Conservation (phyloP, 23 tunicate species). For the Trididemnum miniatum region DNA sequence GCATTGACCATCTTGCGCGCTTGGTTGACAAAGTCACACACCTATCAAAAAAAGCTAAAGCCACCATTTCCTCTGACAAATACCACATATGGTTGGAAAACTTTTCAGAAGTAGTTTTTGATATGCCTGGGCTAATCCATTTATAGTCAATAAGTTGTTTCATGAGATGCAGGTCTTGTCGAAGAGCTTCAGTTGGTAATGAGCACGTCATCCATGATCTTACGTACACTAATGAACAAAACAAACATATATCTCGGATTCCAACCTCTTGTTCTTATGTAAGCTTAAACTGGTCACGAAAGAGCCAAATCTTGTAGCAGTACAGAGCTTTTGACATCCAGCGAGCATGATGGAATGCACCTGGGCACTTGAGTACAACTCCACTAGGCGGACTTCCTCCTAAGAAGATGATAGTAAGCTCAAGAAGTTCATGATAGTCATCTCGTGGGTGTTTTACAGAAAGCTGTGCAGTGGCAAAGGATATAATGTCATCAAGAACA, state of each 20-base stretch:
- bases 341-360: constrained; percentile 19
- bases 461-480: not conserved
- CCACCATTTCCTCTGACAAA: not conserved
- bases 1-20: too few relatives aligned
- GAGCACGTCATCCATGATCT: not conserved
- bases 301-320: not conserved
- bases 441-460: not conserved
- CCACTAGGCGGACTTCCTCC: not conserved
- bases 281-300: not conserved
- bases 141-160: not conserved
- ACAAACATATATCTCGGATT: not conserved
- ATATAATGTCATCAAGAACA: not conserved
- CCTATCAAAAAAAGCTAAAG: not conserved
- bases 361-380: not conserved
- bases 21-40: not conserved
- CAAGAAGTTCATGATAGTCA: not conserved
- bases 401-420: not conserved
- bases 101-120: not conserved
- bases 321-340: not conserved
- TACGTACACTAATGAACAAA: not conserved
- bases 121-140: not conserved
- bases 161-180: not conserved
- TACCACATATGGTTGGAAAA: not conserved
- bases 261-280: not conserved
- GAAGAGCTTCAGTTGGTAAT: not conserved